Conservation (phyloP, 1,140 invertebrate genomes). For the Cotesia chilonis region DNA sequence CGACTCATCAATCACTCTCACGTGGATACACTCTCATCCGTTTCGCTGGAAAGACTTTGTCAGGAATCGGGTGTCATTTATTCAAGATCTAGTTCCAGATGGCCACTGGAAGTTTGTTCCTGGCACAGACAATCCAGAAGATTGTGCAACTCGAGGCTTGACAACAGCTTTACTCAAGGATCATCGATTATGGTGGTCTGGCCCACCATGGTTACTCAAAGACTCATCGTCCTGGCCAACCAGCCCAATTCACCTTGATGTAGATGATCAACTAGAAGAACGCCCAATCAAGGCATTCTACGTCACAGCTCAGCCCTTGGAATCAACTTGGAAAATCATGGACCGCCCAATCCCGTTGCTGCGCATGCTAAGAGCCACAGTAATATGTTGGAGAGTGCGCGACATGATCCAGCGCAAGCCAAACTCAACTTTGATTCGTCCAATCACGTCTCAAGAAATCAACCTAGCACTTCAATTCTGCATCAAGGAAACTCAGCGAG, state of each 20-base stretch:
- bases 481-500: slow-evolving; percentile 11
- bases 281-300: background rate
- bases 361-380: too few species aligned
- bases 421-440: too few species aligned
- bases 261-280: background rate
- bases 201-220: slow-evolving; percentile 34
- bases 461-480: too few species aligned
- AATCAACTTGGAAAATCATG: too few species aligned
- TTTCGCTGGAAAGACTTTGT: slow-evolving; percentile 10
- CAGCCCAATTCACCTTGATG: background rate
- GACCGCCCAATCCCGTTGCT: too few species aligned
- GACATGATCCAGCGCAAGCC: too few species aligned
- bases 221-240: background rate
- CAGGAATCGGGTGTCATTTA: background rate
- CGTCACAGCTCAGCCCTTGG: too few species aligned
- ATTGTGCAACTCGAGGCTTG: slow-evolving; percentile 4
- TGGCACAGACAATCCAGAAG: slow-evolving; percentile 1
- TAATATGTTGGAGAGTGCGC: too few species aligned
- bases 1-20: slow-evolving; percentile 1
- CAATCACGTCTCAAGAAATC: too few species aligned
- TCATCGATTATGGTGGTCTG: slow-evolving; percentile 22
- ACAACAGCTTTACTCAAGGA: background rate
- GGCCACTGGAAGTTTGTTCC: background rate
- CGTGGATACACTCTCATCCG: background rate
- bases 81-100: slow-evolving; percentile 15